These are phyloP conservation scores for Drosophila hydei DNA, from an alignment of 1,140 invertebrate genomes.

Conservation along the genomic window DNA sequence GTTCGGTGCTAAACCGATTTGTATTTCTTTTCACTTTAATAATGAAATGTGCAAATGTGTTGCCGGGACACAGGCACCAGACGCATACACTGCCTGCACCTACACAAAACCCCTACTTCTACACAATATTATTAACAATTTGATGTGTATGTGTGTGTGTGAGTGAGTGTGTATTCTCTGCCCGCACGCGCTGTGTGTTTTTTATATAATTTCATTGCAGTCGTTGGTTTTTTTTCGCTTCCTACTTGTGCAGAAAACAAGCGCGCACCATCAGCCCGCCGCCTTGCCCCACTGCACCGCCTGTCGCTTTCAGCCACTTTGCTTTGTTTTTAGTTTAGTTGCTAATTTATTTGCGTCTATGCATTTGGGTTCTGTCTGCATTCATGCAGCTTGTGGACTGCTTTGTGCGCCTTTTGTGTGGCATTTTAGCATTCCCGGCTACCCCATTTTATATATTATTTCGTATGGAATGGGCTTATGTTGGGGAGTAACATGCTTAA, in stretches of 20 bases:
- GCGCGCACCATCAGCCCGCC: neutral
- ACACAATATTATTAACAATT: constrained; percentile 16
- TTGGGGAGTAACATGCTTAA: constrained; percentile 29
- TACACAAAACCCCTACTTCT: neutral
- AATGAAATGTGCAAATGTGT: constrained; percentile 73
- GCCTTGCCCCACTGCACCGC: neutral
- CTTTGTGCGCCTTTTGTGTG: constrained; percentile 30
- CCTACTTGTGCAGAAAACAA: constrained; percentile 25
- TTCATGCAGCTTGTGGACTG: constrained; percentile 56
- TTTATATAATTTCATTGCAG: constrained; percentile 70
- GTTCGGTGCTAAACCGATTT: constrained; percentile 6
- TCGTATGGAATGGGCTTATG: constrained; percentile 15
- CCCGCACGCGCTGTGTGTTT: constrained; percentile 59
- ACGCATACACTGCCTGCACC: neutral
- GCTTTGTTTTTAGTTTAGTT: constrained; percentile 77
- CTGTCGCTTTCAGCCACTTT: constrained; percentile 42
- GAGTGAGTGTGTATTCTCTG: constrained; percentile 39
- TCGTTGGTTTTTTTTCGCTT: constrained; percentile 3
- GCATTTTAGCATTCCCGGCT: constrained; percentile 23
- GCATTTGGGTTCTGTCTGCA: constrained; percentile 62
- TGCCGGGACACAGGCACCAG: constrained; percentile 19
- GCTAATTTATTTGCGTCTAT: constrained; percentile 79
- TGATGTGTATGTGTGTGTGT: constrained; percentile 3
- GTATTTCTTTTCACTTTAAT: constrained; percentile 34
- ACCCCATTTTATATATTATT: constrained; percentile 31